phyloP scores from a whole-genome alignment of 1,140 invertebrate species.

The Diabrotica virgifera region DNA sequence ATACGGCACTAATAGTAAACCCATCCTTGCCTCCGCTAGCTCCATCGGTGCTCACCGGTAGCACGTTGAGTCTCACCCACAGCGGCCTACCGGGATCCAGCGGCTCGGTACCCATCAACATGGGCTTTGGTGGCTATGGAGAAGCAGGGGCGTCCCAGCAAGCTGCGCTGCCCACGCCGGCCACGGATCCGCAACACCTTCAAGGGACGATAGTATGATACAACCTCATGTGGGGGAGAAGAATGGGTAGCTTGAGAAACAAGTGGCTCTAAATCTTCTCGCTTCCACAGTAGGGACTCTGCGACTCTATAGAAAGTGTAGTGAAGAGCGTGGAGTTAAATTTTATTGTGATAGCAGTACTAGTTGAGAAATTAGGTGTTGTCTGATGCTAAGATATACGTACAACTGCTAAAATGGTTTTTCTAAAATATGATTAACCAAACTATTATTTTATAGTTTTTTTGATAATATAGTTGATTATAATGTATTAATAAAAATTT shows the following conservation, averaged over 20 bases:
- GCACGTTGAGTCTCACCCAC: conserved; percentile 48
- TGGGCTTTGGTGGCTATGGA: conserved; percentile 37
- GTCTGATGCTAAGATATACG: too few relatives aligned
- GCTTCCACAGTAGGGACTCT: conserved; percentile 32
- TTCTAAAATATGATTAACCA: too few relatives aligned
- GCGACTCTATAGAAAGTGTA: background rate
- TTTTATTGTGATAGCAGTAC: background rate
- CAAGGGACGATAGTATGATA: conserved; percentile 91
- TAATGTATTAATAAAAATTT: too few relatives aligned
- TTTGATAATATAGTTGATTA: too few relatives aligned
- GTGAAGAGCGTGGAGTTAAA: background rate
- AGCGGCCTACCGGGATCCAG: conserved; percentile 53
- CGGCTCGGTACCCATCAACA: conserved; percentile 45
- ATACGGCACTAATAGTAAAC: conserved; percentile 57
- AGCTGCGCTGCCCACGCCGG: conserved; percentile 34
- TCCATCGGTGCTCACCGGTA: conserved; percentile 29
- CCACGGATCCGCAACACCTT: conserved; percentile 70
- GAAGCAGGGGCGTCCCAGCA: conserved; percentile 30
- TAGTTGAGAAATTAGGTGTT: background rate
- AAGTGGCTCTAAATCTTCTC: conserved; percentile 60
- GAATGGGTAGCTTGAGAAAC: conserved; percentile 66
- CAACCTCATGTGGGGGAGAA: conserved; percentile 84
- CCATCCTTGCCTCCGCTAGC: conserved; percentile 50
- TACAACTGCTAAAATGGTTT: too few relatives aligned
- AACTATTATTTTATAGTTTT: too few relatives aligned